A percentile compares a stretch with the other conserved stretches of the same genome.
Conservation (phyloP, 2,888 invertebrate genomes). For the Drosophila multiciliata region DNA sequence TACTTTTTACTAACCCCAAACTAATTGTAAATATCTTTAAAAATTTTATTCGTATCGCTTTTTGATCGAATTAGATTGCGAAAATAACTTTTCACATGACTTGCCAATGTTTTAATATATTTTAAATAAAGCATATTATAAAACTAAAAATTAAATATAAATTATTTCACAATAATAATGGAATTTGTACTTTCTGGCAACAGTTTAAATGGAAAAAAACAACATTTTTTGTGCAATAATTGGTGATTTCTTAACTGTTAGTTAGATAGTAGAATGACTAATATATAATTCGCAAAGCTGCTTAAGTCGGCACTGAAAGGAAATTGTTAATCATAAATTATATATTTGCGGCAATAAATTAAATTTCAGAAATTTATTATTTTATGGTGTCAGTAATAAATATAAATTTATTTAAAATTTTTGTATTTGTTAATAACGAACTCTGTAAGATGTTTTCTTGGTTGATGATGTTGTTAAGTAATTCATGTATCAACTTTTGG, state of each 20-base stretch:
- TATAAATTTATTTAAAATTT: background rate
- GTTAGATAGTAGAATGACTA: conserved; percentile 18
- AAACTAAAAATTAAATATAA: background rate
- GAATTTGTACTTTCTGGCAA: background rate
- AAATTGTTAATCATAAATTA: background rate
- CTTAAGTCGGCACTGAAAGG: background rate
- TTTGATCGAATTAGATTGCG: background rate
- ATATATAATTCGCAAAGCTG: conserved; percentile 31
- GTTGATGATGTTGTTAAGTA: background rate
- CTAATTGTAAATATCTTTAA: conserved; percentile 10
- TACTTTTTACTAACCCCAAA: conserved; percentile 6
- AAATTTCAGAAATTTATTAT: background rate
- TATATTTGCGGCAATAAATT: background rate
- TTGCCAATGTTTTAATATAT: background rate
- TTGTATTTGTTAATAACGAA: background rate
- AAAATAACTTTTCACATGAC: background rate
- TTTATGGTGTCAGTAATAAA: background rate
- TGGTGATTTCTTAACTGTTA: background rate
- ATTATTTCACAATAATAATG: background rate
- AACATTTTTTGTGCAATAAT: background rate
- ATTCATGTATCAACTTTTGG: background rate
- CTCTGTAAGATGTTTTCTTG: background rate
- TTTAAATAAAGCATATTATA: background rate
- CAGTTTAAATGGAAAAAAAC: background rate
- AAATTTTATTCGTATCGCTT: conserved; percentile 6